These are phyloP conservation scores for Tyrophagus putrescentiae DNA, from an alignment of 1,140 invertebrate genomes.

Conservation along the genomic window DNA sequence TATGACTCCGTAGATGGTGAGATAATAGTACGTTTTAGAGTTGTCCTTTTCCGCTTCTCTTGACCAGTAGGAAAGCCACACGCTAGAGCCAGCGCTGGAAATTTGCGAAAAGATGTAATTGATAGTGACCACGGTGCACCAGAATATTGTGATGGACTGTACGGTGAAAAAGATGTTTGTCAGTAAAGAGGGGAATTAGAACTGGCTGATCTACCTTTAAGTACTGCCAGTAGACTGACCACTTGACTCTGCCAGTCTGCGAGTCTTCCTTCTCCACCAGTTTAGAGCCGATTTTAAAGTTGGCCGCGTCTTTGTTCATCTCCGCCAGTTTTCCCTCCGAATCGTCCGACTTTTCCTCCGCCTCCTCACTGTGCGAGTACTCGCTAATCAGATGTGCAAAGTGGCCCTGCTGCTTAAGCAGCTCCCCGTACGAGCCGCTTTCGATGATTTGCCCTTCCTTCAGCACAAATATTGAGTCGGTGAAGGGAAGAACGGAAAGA, in stretches of 20 bases:
- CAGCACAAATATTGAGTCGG: conserved; percentile 34
- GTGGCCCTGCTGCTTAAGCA: conserved; percentile 23
- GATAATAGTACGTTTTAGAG: conserved; percentile 18
- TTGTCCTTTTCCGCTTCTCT: neutral
- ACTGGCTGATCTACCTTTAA: no score
- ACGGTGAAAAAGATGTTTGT: no score
- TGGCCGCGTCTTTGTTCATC: conserved; percentile 4
- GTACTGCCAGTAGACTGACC: conserved; percentile 58
- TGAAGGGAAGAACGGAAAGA: conserved; percentile 31
- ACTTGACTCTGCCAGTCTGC: conserved; percentile 78
- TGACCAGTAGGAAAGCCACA: conserved; percentile 64
- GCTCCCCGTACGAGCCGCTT: conserved; percentile 30
- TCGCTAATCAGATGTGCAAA: conserved; percentile 51
- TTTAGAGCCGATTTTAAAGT: conserved; percentile 37
- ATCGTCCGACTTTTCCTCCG: conserved; percentile 32
- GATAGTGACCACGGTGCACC: conserved; percentile 23
- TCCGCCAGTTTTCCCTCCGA: conserved; percentile 35
- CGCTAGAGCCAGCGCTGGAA: conserved; percentile 75
- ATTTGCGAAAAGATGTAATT: conserved; percentile 28
- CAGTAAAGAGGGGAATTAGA: no score
- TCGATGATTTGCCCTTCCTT: conserved; percentile 32
- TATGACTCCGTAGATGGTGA: conserved; percentile 26
- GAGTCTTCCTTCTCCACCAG: conserved; percentile 73
- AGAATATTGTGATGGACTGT: conserved; percentile 25
- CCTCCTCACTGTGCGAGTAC: conserved; percentile 44